Base-by-base conservation (phyloP, 1,140 invertebrate genomes). In the Bombus waltoni region DNA sequence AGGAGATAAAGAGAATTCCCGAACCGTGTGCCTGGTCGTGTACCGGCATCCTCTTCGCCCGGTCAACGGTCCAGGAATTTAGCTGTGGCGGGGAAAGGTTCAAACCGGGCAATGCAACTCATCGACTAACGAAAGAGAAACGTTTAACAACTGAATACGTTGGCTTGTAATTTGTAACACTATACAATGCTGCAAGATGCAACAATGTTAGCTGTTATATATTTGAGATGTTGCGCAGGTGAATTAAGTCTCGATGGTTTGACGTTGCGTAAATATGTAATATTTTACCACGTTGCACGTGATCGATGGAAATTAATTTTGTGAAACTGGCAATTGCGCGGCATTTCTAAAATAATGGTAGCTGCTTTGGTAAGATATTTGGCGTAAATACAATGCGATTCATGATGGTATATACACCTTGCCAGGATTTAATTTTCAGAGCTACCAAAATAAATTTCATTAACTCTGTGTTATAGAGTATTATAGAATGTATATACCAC, bases 1-100 rank as follows among this genome's bases (percentile, higher is more conserved):
- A 59, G 89, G 57, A 65, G 87, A 91, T 89, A 86, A 86, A 83
- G 85, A 87, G 86, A 90, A 90, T 90, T 86, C 57, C 53, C 88
- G 35, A 92, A 90, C 86, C 79, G 83, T 59, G 25, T 38, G 28
- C 68, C 57, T 68, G 15, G 35, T 65, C 81, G 77, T 89, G 78
- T 90, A 84, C 81, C 86, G 86, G 81, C 86, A 89, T 71, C 65
- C 66, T 59, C 44, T 68, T 70, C 42, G 62, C 71, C 35, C 44
- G 53, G 59, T 47, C 57, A 62, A 53, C 74, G 73, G 32, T 65
- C 57, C n/a, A 32, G 15, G 13, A 32, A 65, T 42, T 42, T 22
- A 62, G 38, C 25, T 8, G 38, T 0, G 38, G 3, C 66, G 32
- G 22, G 28, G 10, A 62, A n/a, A n/a, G 8, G 3, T 11, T 25